Percentiles rank a stretch among this genome's conserved stretches.
Conservation (phyloP, 2,888 invertebrate species). For the Morpho helenor region DNA sequence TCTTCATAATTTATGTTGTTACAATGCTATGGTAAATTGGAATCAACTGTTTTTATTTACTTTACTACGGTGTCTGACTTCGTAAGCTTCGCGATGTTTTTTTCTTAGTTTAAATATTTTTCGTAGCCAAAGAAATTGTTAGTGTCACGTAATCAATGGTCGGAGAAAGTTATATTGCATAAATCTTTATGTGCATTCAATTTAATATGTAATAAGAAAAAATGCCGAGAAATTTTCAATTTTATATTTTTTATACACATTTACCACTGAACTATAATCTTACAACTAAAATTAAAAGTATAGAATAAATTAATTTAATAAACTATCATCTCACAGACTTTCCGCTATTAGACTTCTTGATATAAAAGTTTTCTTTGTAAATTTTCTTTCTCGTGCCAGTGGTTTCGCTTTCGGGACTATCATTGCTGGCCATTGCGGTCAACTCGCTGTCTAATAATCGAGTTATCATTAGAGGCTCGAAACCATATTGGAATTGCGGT, state of each 20-base stretch:
- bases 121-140: too few species aligned
- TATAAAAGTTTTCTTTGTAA: slow-evolving; percentile 70
- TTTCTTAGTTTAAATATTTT: too few species aligned
- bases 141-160: slow-evolving; percentile 52
- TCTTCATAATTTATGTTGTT: slow-evolving; percentile 30
- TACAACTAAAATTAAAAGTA: slow-evolving; percentile 31
- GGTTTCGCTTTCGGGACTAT: slow-evolving; percentile 60
- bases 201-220: slow-evolving; percentile 5
- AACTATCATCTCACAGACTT: slow-evolving; percentile 61
- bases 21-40: slow-evolving; percentile 39
- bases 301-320: slow-evolving; percentile 46
- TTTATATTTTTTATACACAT: slow-evolving; percentile 18
- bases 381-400: slow-evolving; percentile 63
- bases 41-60: slow-evolving; percentile 44
- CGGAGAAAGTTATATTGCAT: slow-evolving; percentile 62
- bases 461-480: slow-evolving; percentile 62
- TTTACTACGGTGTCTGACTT: slow-evolving; percentile 52
- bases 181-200: slow-evolving; percentile 30
- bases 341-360: slow-evolving; percentile 63
- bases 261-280: slow-evolving; percentile 35
- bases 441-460: slow-evolving; percentile 61
- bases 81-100: slow-evolving; percentile 42
- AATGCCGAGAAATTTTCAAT: background rate
- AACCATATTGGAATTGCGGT: slow-evolving; percentile 72
- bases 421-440: slow-evolving; percentile 64